These are phyloP conservation scores for Euwallacea fornicatus DNA, from an alignment of 1,140 invertebrate genomes.

Conservation along the genomic window DNA sequence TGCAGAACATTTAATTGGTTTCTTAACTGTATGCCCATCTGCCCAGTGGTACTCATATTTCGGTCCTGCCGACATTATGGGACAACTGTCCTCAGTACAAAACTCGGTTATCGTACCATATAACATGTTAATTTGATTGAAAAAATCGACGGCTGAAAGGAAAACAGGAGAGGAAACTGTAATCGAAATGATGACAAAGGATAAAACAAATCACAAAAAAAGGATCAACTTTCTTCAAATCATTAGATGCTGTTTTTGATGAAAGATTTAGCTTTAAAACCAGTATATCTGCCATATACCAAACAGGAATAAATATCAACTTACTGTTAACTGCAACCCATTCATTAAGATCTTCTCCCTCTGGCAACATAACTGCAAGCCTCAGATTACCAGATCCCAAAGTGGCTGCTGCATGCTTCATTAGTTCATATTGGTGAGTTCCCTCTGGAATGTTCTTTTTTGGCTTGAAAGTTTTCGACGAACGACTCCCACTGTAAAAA, in stretches of 20 bases:
- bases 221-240: background rate
- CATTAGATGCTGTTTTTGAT: background rate
- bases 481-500: conserved; percentile 70
- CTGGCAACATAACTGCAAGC: conserved; percentile 94
- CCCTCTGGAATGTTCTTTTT: conserved; percentile 99
- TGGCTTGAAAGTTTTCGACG: conserved; percentile 96
- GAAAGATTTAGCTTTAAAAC: conserved; percentile 31
- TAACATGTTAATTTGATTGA: conserved; percentile 99
- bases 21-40: conserved; percentile 97
- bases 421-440: conserved; percentile 98
- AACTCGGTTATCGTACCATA: conserved; percentile 99
- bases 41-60: conserved; percentile 99
- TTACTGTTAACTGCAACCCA: conserved; percentile 99
- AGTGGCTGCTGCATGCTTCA: conserved; percentile 99
- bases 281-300: background rate
- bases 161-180: background rate
- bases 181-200: background rate
- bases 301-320: conserved; percentile 43
- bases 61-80: conserved; percentile 96
- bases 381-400: conserved; percentile 96
- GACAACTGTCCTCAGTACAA: conserved; percentile 96
- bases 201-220: background rate
- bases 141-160: conserved; percentile 93
- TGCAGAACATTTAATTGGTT: conserved; percentile 98
- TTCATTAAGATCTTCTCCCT: conserved; percentile 99